Evolutionary conservation across 35 echinoderm and acorn worm genomes (phyloP).

Genomic region (Holothuria glaberrima): DNA sequence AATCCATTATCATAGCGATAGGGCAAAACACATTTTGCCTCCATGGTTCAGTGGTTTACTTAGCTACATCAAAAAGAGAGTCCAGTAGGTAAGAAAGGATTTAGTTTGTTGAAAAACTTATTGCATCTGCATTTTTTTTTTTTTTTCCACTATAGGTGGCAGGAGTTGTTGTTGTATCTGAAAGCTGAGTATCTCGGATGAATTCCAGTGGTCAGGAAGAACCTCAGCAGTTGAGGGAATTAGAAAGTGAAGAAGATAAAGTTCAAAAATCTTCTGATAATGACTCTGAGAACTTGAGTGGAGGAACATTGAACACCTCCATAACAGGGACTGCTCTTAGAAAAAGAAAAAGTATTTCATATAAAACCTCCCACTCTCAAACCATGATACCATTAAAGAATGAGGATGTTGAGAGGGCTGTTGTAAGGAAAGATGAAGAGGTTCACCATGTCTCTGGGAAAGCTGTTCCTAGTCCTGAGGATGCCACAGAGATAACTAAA

Average conservation of each 20-base stretch:
- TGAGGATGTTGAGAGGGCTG: slow-evolving; percentile 15
- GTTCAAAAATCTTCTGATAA: too few species aligned
- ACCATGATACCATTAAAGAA: slow-evolving; percentile 36
- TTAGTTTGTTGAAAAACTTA: too few species aligned
- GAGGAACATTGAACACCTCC: background rate
- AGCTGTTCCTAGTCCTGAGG: background rate
- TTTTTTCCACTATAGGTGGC: too few species aligned
- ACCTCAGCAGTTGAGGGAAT: slow-evolving; percentile 28
- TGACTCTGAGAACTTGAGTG: background rate
- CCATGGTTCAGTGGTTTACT: too few species aligned
- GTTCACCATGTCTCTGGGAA: background rate
- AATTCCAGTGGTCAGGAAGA: slow-evolving; percentile 13
- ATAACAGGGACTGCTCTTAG: slow-evolving; percentile 7
- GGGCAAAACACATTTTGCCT: too few species aligned
- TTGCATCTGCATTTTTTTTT: too few species aligned
- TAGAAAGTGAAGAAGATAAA: background rate
- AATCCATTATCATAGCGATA: too few species aligned
- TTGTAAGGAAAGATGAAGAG: slow-evolving; percentile 21
- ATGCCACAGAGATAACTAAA: slow-evolving; percentile 38
- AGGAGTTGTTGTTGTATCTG: background rate
- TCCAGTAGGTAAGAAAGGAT: too few species aligned
- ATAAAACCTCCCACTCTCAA: background rate
- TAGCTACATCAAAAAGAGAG: too few species aligned
- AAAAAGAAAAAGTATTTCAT: background rate
- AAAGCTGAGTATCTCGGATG: slow-evolving; percentile 1